Percentiles rank a stretch among this genome's conserved stretches.
These are phyloP conservation scores for Aporophyla lueneburgensis DNA, from an alignment of 2,888 invertebrate species.

Conservation along the genomic window DNA sequence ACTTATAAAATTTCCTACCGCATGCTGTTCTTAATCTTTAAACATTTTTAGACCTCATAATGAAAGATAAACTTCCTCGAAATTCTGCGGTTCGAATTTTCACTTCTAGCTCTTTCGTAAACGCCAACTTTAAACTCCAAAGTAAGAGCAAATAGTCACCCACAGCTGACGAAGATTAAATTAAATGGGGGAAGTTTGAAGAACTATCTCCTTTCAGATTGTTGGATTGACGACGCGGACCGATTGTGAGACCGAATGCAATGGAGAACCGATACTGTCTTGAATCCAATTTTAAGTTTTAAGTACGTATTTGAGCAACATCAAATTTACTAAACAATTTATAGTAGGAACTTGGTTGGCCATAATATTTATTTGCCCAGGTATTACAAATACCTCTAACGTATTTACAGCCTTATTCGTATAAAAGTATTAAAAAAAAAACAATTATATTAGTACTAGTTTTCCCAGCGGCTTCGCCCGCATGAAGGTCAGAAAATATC, in stretches of 20 bases:
- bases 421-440: background rate
- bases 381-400: no score
- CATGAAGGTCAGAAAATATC: no score
- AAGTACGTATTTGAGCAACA: conserved; percentile 18
- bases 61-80: conserved; percentile 20
- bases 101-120: conserved; percentile 55
- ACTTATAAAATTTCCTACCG: no score
- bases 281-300: conserved; percentile 49
- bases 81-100: conserved; percentile 35
- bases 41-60: conserved; percentile 11
- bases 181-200: conserved; percentile 62
- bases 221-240: conserved; percentile 53
- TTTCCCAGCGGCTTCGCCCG: no score
- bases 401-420: no score
- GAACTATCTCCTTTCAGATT: conserved; percentile 59
- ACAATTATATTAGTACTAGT: no score
- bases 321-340: conserved; percentile 10
- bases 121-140: conserved; percentile 52
- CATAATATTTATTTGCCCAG: background rate
- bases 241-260: conserved; percentile 42
- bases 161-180: conserved; percentile 65
- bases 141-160: conserved; percentile 59
- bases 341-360: background rate
- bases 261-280: conserved; percentile 37
- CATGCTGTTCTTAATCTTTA: background rate